phyloP scores from a whole-genome alignment of 2,797 vertebrate genomes.

The Knipowitschia caucasica region DNA sequence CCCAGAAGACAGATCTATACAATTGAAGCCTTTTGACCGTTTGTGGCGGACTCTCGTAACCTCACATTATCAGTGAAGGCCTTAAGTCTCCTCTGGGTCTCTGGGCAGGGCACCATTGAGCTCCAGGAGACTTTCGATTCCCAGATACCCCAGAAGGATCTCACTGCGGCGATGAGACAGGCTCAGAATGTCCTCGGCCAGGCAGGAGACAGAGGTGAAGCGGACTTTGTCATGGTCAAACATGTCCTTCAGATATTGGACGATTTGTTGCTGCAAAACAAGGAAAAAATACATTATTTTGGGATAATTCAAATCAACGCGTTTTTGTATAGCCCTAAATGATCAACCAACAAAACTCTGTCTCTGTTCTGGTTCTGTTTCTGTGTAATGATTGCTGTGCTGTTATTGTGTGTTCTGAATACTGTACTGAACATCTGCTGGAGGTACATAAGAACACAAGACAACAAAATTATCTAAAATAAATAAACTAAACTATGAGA shows the following conservation, averaged over 20 bases:
- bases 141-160: slow-evolving; percentile 91
- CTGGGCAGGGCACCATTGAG: slow-evolving; percentile 80
- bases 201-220: slow-evolving; percentile 81
- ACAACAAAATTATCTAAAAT: too few species aligned
- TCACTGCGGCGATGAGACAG: slow-evolving; percentile 93
- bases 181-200: slow-evolving; percentile 92
- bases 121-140: slow-evolving; percentile 73
- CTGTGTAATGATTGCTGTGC: too few species aligned
- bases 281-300: slow-evolving; percentile 1
- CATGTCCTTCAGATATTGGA: slow-evolving; percentile 97
- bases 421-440: too few species aligned
- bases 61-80: slow-evolving; percentile 18
- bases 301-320: too few species aligned
- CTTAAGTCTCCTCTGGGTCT: slow-evolving; percentile 37
- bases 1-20: slow-evolving; percentile 22
- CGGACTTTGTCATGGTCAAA: slow-evolving; percentile 97
- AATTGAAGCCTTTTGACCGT: neutral
- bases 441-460: too few species aligned
- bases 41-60: neutral
- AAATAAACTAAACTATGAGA: too few species aligned
- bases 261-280: slow-evolving; percentile 89
- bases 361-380: too few species aligned
- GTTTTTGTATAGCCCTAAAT: too few species aligned
- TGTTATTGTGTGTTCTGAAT: too few species aligned
- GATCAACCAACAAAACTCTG: too few species aligned